These are phyloP conservation scores for Zosterops hypoxanthus DNA, from an alignment of 2,113 vertebrate genomes.

Conservation along the genomic window DNA sequence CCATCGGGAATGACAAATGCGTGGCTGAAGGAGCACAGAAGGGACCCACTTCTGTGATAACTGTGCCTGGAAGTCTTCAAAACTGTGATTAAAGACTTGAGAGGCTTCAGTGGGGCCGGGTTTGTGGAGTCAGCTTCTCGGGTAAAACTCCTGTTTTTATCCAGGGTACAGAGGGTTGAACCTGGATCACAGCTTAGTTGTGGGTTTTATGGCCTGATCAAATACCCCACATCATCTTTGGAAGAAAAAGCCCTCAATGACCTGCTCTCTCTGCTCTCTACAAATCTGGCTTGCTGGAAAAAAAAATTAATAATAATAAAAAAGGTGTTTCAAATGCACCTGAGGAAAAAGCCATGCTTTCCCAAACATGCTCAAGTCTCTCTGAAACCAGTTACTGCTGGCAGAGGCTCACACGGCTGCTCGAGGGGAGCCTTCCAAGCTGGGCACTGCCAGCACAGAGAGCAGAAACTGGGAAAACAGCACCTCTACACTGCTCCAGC, in stretches of 20 bases:
- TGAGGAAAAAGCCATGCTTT: neutral
- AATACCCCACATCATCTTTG: neutral
- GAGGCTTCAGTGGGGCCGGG: neutral
- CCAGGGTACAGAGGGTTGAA: neutral
- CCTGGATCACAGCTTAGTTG: neutral
- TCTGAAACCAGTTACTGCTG: neutral
- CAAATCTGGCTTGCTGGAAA: neutral
- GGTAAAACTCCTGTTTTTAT: neutral
- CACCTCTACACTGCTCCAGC: neutral
- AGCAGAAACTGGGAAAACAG: neutral
- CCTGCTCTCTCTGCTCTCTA: neutral
- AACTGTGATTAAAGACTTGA: neutral
- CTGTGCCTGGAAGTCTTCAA: slow-evolving; percentile 23
- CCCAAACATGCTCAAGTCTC: neutral
- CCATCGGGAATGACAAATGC: neutral
- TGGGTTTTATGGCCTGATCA: neutral
- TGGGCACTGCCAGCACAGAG: neutral
- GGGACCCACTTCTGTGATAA: neutral
- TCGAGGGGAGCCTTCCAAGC: neutral
- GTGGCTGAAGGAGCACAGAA: neutral
- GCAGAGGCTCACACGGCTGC: neutral
- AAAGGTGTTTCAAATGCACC: neutral
- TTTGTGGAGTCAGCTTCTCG: neutral
- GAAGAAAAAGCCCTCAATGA: neutral
- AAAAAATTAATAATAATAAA: neutral